Conservation (phyloP, 2,797 vertebrate species). For the Micromesistius poutassou region DNA sequence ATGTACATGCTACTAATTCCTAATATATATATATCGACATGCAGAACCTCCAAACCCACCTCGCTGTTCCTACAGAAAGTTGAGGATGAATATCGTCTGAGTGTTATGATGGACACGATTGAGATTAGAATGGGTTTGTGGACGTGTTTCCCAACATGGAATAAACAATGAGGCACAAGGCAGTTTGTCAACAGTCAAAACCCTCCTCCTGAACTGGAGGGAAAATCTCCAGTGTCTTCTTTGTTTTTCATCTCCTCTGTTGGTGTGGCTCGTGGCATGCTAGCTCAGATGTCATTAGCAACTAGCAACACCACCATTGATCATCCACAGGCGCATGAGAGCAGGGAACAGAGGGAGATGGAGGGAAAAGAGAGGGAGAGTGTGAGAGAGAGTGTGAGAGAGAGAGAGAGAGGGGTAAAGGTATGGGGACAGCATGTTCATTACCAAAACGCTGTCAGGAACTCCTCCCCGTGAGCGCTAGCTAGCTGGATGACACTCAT, state of each 20-base stretch:
- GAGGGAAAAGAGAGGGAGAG: slow-evolving; percentile 1
- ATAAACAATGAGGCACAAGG: not conserved
- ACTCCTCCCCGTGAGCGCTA: not conserved
- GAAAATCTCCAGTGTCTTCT: not conserved
- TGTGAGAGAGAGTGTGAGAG: not conserved
- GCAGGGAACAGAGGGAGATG: not conserved
- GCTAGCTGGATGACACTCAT: slow-evolving; percentile 30
- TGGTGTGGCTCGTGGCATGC: slow-evolving; percentile 33
- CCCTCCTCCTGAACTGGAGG: not conserved
- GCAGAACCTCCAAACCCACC: not conserved
- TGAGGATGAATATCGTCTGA: not conserved
- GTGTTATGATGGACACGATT: not conserved
- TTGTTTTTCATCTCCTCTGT: slow-evolving; percentile 14
- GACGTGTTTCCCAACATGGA: not conserved
- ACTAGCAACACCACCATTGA: slow-evolving; percentile 13
- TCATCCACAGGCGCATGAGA: slow-evolving; percentile 17
- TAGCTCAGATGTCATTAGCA: slow-evolving; percentile 40
- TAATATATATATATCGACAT: not conserved
- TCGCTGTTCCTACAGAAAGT: too few relatives aligned
- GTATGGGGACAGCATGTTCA: slow-evolving; percentile 13
- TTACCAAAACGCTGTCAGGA: slow-evolving; percentile 14
- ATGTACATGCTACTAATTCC: not conserved
- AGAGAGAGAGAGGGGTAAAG: slow-evolving; percentile 1
- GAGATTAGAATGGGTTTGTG: not conserved
- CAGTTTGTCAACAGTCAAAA: not conserved